Evolutionary conservation across 1,140 invertebrate genomes (phyloP), one percentile per base, ranked within the genome.

Genomic region (Hermetia illucens): DNA sequence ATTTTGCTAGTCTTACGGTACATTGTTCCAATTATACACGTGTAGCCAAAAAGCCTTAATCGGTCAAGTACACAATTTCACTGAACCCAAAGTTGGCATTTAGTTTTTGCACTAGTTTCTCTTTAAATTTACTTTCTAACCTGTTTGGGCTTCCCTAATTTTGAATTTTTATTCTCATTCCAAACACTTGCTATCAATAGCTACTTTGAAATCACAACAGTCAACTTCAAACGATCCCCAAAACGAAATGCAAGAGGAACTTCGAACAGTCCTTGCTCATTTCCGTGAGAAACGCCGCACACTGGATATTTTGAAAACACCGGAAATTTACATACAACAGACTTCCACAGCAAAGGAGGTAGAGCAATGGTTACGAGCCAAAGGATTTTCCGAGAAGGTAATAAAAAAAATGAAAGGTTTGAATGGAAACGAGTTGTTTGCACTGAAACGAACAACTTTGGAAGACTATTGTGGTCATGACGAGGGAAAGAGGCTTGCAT

Each of bases 401-500:
- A 63, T 72, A 33, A 69, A 71, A 34, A 72, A 75, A 38, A 64
- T 83, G 15, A 65, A 73, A 42, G 72, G 71, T 8, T 64, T 82
- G 42, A 68, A 68, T 24, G 85, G 82, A 0, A 63, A 71, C 38
- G 74, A 83, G 48, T 51, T 89, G 31, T 84, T 90, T 52, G 63
- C 62, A 4, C 59, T 85, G 13, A 69, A 69, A 1, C 66, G 68
- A 15, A 44, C 61, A 31, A 71, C 82, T 46, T 60, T 85, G 21
- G 77, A 83, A 44, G 68, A 71, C 22, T 69, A 75, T 44, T 77
- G 76, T 46, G 82, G 79, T 0, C 48, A 61, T 4, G 64, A 72
- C 21, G 82, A 87, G 52, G 84, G 82, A 29, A 66, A 69, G 42
- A 66, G 79, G 5, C 66, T 90, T 5, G 72, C 77, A 47, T 79